phyloP scores from a whole-genome alignment of 2,888 invertebrate species.

The Campoplex capitator region DNA sequence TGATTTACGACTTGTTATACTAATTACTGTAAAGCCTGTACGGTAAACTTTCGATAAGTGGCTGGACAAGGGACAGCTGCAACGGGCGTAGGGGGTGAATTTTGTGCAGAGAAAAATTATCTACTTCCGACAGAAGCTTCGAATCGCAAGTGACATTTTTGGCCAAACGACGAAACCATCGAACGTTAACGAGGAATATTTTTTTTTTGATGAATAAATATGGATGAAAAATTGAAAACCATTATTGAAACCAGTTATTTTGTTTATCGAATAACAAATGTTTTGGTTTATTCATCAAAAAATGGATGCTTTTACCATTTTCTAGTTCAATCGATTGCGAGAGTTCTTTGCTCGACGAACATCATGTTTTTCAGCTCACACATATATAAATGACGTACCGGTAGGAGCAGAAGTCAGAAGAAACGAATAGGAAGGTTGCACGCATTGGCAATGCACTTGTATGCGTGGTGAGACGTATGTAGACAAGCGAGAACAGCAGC shows the following conservation, averaged over 20 bases:
- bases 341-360: neutral
- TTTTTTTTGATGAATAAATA: neutral
- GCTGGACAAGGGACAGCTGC: neutral
- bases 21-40: constrained; percentile 27
- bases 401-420: constrained; percentile 19
- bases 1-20: constrained; percentile 31
- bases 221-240: neutral
- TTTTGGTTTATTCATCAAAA: too few species aligned
- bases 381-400: neutral
- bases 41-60: constrained; percentile 33
- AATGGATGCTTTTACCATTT: too few species aligned
- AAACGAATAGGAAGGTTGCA: constrained; percentile 66
- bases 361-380: neutral
- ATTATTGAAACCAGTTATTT: too few species aligned
- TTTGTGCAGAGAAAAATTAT: neutral
- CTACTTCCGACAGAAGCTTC: neutral
- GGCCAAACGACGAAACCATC: neutral
- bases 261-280: too few species aligned
- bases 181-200: neutral
- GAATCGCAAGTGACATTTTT: neutral
- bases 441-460: constrained; percentile 28
- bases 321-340: too few species aligned
- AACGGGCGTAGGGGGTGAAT: neutral
- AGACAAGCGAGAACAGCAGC: constrained; percentile 33
- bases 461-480: constrained; percentile 30